phyloP scores from a whole-genome alignment of 2,797 vertebrate genomes.

The Neostethus bicornis region DNA sequence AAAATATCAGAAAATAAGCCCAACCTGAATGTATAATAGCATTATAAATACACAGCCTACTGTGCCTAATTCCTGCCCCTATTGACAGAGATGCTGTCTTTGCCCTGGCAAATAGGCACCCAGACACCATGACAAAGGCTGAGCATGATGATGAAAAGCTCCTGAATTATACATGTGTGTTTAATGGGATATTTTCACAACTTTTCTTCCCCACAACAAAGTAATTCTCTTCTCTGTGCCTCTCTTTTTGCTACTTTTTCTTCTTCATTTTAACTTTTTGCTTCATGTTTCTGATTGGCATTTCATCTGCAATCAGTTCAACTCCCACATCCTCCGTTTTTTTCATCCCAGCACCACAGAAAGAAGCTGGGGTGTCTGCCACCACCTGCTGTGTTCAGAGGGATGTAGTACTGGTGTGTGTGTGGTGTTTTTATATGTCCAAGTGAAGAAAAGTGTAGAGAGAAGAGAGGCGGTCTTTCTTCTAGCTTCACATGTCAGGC shows the following conservation, averaged over 20 bases:
- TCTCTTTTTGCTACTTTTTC: slow-evolving; percentile 34
- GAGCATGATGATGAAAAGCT: slow-evolving; percentile 61
- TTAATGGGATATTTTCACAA: slow-evolving; percentile 63
- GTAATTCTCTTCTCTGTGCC: slow-evolving; percentile 31
- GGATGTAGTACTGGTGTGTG: slow-evolving; percentile 35
- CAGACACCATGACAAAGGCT: slow-evolving; percentile 60
- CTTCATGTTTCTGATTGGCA: slow-evolving; percentile 48
- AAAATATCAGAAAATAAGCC: slow-evolving; percentile 71
- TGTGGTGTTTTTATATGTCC: slow-evolving; percentile 32
- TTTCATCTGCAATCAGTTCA: slow-evolving; percentile 59
- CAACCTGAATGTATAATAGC: slow-evolving; percentile 63
- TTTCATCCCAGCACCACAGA: slow-evolving; percentile 57
- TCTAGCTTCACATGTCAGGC: slow-evolving; percentile 5
- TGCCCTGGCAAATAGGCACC: slow-evolving; percentile 50
- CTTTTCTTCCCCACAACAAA: slow-evolving; percentile 20
- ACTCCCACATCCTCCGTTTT: slow-evolving; percentile 53
- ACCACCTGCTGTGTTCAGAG: slow-evolving; percentile 68
- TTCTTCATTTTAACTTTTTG: slow-evolving; percentile 35
- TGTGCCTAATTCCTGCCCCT: slow-evolving; percentile 56
- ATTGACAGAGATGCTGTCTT: slow-evolving; percentile 41
- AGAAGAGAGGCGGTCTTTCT: slow-evolving; percentile 4
- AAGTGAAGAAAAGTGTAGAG: slow-evolving; percentile 15
- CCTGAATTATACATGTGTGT: slow-evolving; percentile 69
- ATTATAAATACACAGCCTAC: slow-evolving; percentile 58
- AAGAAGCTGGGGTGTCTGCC: slow-evolving; percentile 53